Percentiles rank a stretch among this genome's conserved stretches.
phyloP scores from a whole-genome alignment of 2,797 vertebrate genomes.

The Oreochromis grahami region DNA sequence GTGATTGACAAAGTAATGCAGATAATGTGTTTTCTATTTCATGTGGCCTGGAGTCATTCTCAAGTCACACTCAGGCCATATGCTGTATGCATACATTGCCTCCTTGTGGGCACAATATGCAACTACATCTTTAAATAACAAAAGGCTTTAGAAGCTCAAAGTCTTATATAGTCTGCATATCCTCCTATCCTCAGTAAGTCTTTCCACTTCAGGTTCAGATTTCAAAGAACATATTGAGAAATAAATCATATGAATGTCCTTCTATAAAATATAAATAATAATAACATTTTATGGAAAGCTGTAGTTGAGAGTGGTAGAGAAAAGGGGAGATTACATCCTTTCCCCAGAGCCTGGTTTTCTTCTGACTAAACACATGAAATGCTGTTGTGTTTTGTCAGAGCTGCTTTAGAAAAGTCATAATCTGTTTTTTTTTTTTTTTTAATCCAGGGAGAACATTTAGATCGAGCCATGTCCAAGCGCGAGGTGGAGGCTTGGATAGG shows the following conservation, averaged over 20 bases:
- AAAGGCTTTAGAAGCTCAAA: not conserved
- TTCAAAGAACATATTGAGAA: not conserved
- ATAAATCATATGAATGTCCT: not conserved
- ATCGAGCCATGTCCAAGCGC: conserved; percentile 91
- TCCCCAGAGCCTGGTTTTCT: not conserved
- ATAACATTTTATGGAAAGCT: not conserved
- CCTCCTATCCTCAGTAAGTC: not conserved
- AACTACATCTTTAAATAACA: not conserved
- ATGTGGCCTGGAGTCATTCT: not conserved
- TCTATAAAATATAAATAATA: not conserved
- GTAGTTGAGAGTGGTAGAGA: not conserved
- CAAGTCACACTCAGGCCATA: not conserved
- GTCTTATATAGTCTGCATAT: not conserved
- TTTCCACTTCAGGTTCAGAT: not conserved
- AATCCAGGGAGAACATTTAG: conserved; percentile 89
- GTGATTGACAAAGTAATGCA: not conserved
- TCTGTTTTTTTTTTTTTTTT: not conserved
- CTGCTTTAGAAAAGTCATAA: not conserved
- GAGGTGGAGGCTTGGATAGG: conserved; percentile 95
- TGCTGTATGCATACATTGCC: not conserved
- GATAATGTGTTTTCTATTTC: not conserved
- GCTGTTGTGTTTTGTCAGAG: not conserved
- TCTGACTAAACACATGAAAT: not conserved
- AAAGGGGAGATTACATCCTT: not conserved
- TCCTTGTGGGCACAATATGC: not conserved